Evolutionary conservation across 2,797 vertebrate species (phyloP), one percentile per base, ranked within the genome.

Genomic region (Salmo trutta): DNA sequence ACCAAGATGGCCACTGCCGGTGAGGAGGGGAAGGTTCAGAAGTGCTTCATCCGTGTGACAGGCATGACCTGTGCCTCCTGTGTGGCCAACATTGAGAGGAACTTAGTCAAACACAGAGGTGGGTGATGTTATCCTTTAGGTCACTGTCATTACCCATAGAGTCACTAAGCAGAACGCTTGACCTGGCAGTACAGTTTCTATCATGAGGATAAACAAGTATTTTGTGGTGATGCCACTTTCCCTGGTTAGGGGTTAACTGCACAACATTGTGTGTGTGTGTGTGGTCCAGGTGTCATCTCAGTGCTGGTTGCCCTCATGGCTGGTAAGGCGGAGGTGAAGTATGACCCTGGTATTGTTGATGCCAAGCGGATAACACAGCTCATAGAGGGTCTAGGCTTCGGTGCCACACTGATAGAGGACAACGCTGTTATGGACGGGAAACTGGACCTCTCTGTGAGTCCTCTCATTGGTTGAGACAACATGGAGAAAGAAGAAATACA

Each of bases 41-140:
- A 95, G 80, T 99, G 97, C 82, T 96, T 97, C 75, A 72, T 99
- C 27, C 84, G 91, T 53, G 90, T 99, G 69, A 94, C 86, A 3
- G 97, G 97, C 80, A 99, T 99, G 98, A 98, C 96, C 59, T 99
- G 98, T 27, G 93, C 97, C 0, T 99, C 98, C 0, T 99, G 98
- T 76, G 97, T 99, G 74, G 94, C 96, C 66, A 95, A 93, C 87
- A 98, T 99, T 4, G 97, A 99, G 93, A 94, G 91, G 76, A 95
- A 93, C 84, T 86, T 99, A 64, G 93, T 94, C 83, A 98, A 95
- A 85, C 94, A 96, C 86, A 87, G 88, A 0, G 98, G 97, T 98
- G 86, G 91, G 92, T 24, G 24, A 72, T 53, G 0, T 27, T 24
- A 1, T 3, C 64, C 64, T 16, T 66, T 12, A 66, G 29, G 65